These are phyloP conservation scores for Drosophila burlai DNA, from an alignment of 1,140 invertebrate genomes.

Conservation along the genomic window DNA sequence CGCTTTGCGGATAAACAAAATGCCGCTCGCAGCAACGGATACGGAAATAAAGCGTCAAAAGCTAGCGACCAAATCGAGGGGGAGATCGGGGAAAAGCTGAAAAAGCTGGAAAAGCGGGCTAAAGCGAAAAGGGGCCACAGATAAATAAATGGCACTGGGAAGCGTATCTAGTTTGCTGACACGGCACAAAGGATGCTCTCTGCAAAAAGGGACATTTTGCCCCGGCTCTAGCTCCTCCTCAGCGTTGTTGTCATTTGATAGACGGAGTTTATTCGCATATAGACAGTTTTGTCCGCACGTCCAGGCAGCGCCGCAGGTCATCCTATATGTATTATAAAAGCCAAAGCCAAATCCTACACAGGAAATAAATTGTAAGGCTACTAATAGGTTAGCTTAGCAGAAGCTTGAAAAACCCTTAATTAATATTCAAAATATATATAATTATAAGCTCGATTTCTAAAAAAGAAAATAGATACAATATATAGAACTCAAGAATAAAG, in stretches of 20 bases:
- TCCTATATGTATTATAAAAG: slow-evolving; percentile 28
- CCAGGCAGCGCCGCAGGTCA: slow-evolving; percentile 19
- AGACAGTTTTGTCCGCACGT: slow-evolving; percentile 30
- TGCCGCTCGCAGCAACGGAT: slow-evolving; percentile 44
- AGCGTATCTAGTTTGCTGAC: slow-evolving; percentile 44
- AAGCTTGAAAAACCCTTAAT: neutral
- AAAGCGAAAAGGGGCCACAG: slow-evolving; percentile 28
- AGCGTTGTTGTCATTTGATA: slow-evolving; percentile 40
- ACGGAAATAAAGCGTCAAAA: slow-evolving; percentile 54
- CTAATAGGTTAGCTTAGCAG: too few species aligned
- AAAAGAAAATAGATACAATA: neutral
- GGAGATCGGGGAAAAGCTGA: neutral
- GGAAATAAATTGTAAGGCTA: neutral
- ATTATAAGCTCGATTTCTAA: neutral
- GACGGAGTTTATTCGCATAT: slow-evolving; percentile 56
- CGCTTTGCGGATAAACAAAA: slow-evolving; percentile 43
- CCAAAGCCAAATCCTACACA: slow-evolving; percentile 26
- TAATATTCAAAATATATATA: neutral
- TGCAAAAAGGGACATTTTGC: slow-evolving; percentile 27
- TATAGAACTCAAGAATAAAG: too few species aligned
- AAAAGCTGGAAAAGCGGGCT: neutral
- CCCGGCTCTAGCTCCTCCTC: neutral
- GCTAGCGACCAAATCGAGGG: slow-evolving; percentile 5
- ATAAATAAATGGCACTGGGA: slow-evolving; percentile 28
- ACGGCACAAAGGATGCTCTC: slow-evolving; percentile 42